phyloP scores from a whole-genome alignment of 2,888 invertebrate species.

The Dendrolimus houi region DNA sequence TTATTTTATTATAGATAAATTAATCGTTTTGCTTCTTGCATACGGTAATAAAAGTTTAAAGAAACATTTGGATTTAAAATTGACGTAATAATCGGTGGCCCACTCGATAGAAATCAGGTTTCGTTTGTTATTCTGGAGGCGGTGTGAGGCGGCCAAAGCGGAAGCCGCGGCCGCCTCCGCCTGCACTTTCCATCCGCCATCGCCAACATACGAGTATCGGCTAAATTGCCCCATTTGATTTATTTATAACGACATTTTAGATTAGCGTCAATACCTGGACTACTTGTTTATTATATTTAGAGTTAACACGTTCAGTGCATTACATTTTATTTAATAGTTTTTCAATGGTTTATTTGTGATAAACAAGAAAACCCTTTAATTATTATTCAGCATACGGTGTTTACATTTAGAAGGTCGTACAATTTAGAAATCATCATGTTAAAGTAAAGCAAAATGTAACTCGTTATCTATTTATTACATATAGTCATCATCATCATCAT shows the following conservation, averaged over 20 bases:
- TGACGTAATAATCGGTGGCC: conserved; percentile 51
- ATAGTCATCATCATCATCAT: too few relatives aligned
- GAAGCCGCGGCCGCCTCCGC: conserved; percentile 54
- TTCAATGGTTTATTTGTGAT: too few relatives aligned
- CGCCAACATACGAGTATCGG: conserved; percentile 48
- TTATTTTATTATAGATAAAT: background rate
- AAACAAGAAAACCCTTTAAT: too few relatives aligned
- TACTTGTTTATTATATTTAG: too few relatives aligned
- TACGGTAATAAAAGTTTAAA: conserved; percentile 6
- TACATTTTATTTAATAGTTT: too few relatives aligned
- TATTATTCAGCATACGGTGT: too few relatives aligned
- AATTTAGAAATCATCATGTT: too few relatives aligned
- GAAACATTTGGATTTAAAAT: conserved; percentile 16
- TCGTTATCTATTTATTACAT: too few relatives aligned
- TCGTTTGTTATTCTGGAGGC: conserved; percentile 72
- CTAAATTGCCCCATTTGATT: conserved; percentile 44
- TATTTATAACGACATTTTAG: conserved; percentile 10
- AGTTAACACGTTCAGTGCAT: too few relatives aligned
- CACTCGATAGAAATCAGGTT: conserved; percentile 73
- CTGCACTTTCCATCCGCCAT: conserved; percentile 70
- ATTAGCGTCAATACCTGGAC: background rate
- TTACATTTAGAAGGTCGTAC: too few relatives aligned
- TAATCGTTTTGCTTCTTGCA: conserved; percentile 4
- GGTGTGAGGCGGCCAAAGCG: conserved; percentile 50
- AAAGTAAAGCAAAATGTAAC: too few relatives aligned